These are phyloP conservation scores for Motacilla alba DNA, from an alignment of 2,113 vertebrate genomes.

Conservation along the genomic window DNA sequence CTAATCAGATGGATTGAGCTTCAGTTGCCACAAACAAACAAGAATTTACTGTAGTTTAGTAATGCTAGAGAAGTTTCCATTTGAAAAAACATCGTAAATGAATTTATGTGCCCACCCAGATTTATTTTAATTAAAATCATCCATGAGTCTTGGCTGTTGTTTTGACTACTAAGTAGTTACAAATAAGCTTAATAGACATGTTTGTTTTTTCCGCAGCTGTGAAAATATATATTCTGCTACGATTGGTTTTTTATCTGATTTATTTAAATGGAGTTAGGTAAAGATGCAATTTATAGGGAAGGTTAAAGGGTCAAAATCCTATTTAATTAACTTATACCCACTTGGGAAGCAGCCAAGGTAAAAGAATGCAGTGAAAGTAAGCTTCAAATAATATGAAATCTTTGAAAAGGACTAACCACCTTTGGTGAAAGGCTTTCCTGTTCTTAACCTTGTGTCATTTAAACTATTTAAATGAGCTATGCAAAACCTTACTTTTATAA, in stretches of 20 bases:
- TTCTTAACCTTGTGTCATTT: slow-evolving; percentile 58
- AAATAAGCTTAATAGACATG: slow-evolving; percentile 69
- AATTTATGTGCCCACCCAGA: slow-evolving; percentile 48
- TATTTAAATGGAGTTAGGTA: slow-evolving; percentile 74
- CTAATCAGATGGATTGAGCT: background rate
- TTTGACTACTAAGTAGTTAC: slow-evolving; percentile 61
- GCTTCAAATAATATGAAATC: slow-evolving; percentile 61
- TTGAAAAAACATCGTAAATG: background rate
- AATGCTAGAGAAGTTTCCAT: slow-evolving; percentile 6
- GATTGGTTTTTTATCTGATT: slow-evolving; percentile 66
- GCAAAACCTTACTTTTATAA: slow-evolving; percentile 39
- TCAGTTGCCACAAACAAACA: background rate
- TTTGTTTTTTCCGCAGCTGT: slow-evolving; percentile 51
- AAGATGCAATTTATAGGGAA: slow-evolving; percentile 47
- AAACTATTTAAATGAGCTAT: slow-evolving; percentile 51
- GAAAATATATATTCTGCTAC: slow-evolving; percentile 51
- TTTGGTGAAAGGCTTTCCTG: slow-evolving; percentile 62
- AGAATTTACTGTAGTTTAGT: background rate
- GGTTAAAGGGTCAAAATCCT: slow-evolving; percentile 66
- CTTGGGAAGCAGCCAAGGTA: slow-evolving; percentile 56
- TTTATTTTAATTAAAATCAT: slow-evolving; percentile 73
- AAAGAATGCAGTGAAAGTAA: slow-evolving; percentile 66
- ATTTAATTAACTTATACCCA: slow-evolving; percentile 65
- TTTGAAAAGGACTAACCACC: slow-evolving; percentile 50
- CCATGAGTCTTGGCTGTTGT: slow-evolving; percentile 46